Base-by-base conservation (phyloP, 2,888 invertebrate genomes). In the Macaria notata region DNA sequence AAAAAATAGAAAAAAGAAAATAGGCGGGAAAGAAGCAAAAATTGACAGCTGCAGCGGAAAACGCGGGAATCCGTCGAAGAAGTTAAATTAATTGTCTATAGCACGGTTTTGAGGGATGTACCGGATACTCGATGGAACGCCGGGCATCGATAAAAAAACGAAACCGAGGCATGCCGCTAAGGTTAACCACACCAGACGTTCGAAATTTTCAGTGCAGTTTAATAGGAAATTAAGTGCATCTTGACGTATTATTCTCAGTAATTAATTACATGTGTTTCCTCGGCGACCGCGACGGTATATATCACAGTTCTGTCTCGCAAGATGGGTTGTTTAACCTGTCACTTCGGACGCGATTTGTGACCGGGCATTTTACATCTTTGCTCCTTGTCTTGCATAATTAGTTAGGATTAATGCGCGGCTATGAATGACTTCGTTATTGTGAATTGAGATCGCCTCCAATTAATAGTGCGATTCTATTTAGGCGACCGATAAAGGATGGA, bases 291-390 rank as follows among this genome's bases (percentile, higher is more conserved):
- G 75, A 72, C 74, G 69, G 75, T 80, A 81, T 89, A 88, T 84
- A 83, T 90, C 88, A 90, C 83, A 76, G 83, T 81, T 84, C 84
- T 87, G 89, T 90, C 89, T 75, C 84, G 69, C 78, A 78, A 79
- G 88, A 88, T 86, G 86, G 87, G 81, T 83, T 86, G 88, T 88
- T 89, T 84, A 84, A 83, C 76, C 84, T 88, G 90, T 90, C 90
- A 87, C 79, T 83, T 83, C 68, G 83, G 81, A 81, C 82, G 82
- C 83, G 83, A 91, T 91, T 91, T 90, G 90, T 89, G 88, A 77
- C 76, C 85, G 79, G 77, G 82, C 86, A 87, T 88, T 86, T 87
- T 86, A 83, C 84, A 86, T 87, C 87, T 87, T 86, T 83, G 83
- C 87, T 86, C 82, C 81, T 69, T 82, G 84, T 83, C 86, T 86